phyloP scores from a whole-genome alignment of 2,113 vertebrate genomes.

The Odobenus rosmarus region DNA sequence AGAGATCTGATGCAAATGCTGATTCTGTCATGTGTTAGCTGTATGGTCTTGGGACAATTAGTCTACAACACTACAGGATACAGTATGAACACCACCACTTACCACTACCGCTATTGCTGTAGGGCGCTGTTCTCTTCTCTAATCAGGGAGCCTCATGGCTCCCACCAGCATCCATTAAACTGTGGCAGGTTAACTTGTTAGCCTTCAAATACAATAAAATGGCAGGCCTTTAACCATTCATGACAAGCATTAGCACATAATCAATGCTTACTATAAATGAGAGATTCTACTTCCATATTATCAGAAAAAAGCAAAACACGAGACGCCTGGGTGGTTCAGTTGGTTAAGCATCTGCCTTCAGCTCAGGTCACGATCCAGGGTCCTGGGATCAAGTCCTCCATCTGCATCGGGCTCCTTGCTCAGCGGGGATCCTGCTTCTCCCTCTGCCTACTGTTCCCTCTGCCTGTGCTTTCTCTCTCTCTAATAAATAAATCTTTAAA shows the following conservation, averaged over 20 bases:
- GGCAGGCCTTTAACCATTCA: not conserved
- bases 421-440: too few relatives aligned
- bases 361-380: too few relatives aligned
- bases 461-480: too few relatives aligned
- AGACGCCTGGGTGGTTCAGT: too few relatives aligned
- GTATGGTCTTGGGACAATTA: not conserved
- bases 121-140: conserved; percentile 19
- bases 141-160: not conserved
- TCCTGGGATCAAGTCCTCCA: too few relatives aligned
- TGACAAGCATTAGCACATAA: not conserved
- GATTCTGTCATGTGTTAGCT: not conserved
- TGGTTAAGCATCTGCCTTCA: too few relatives aligned
- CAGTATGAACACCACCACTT: not conserved
- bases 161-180: not conserved
- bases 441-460: too few relatives aligned
- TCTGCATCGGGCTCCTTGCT: too few relatives aligned
- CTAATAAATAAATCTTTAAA: too few relatives aligned
- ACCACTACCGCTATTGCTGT: not conserved
- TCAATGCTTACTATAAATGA: not conserved
- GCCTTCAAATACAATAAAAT: not conserved
- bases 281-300: conserved; percentile 14
- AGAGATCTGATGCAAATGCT: not conserved
- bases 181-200: not conserved
- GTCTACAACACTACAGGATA: not conserved
- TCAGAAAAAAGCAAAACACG: not conserved